A percentile compares a stretch with the other conserved stretches of the same genome.
Evolutionary conservation across 2,888 invertebrate genomes (phyloP).

Genomic region (Gandaritis pyraliata): DNA sequence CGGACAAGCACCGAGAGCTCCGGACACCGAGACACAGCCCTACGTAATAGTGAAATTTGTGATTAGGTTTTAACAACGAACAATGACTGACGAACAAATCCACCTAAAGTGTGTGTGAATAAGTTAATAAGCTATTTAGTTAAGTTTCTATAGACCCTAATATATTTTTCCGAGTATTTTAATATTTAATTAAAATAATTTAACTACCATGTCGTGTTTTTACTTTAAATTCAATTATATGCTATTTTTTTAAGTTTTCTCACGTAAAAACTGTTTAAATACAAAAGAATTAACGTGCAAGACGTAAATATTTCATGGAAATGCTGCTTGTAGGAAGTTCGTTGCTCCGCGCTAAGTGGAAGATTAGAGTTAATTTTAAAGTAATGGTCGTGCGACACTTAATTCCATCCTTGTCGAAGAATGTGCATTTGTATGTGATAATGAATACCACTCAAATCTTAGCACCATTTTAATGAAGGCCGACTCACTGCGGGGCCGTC

Average conservation of each 20-base stretch:
- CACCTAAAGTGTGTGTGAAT: constrained; percentile 52
- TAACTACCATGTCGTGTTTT: constrained; percentile 55
- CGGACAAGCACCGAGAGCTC: constrained; percentile 73
- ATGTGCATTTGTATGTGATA: constrained; percentile 31
- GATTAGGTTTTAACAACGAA: constrained; percentile 41
- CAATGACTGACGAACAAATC: constrained; percentile 53
- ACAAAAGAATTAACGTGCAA: constrained; percentile 67
- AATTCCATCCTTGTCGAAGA: constrained; percentile 38
- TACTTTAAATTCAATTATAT: constrained; percentile 50
- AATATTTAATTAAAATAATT: constrained; percentile 46
- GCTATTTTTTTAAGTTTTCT: constrained; percentile 48
- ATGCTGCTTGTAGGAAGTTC: constrained; percentile 67
- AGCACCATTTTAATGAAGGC: constrained; percentile 29
- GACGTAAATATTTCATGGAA: constrained; percentile 54
- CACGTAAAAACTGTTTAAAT: constrained; percentile 57
- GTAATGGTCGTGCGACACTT: constrained; percentile 71
- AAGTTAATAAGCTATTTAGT: constrained; percentile 52
- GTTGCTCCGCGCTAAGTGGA: constrained; percentile 69
- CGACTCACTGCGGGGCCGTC: background rate
- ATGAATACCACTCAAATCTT: constrained; percentile 30
- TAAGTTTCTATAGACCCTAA: constrained; percentile 48
- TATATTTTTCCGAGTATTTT: constrained; percentile 51
- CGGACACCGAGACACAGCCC: constrained; percentile 86
- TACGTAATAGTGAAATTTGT: constrained; percentile 46
- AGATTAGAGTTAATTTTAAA: constrained; percentile 77